phyloP scores from a whole-genome alignment of 2,113 vertebrate species.

The Capreolus pygargus region DNA sequence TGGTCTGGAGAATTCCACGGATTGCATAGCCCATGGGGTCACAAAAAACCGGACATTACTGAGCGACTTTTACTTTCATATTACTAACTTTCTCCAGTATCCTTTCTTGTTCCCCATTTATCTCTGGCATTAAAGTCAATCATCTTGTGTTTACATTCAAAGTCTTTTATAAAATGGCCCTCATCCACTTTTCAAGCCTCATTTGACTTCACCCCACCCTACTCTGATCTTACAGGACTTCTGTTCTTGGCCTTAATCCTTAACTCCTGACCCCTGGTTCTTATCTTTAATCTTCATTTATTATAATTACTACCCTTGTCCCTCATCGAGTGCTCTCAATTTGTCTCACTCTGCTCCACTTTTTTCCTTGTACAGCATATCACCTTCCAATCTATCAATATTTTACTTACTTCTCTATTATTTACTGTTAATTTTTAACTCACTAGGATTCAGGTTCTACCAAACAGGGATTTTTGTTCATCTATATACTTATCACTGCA shows the following conservation, averaged over 20 bases:
- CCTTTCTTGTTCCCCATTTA: neutral
- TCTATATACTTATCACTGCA: neutral
- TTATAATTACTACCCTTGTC: neutral
- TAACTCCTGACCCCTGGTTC: neutral
- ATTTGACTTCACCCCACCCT: neutral
- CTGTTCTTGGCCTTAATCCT: neutral
- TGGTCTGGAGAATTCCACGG: neutral
- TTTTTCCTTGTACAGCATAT: neutral
- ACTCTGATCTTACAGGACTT: neutral
- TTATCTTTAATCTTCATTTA: neutral
- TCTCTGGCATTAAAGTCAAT: neutral
- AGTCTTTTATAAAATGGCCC: neutral
- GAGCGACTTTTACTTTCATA: neutral
- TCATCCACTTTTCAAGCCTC: neutral
- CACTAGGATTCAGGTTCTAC: neutral
- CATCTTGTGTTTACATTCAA: neutral
- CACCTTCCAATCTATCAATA: neutral
- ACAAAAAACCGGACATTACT: neutral
- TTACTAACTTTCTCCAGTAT: neutral
- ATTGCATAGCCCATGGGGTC: neutral
- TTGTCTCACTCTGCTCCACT: neutral
- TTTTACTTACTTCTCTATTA: neutral
- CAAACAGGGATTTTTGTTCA: neutral
- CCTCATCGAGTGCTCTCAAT: neutral
- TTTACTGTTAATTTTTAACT: neutral